Evolutionary conservation across 1,140 invertebrate species (phyloP), one percentile per base, ranked within the genome.

Genomic region (Drosophila carrolli): DNA sequence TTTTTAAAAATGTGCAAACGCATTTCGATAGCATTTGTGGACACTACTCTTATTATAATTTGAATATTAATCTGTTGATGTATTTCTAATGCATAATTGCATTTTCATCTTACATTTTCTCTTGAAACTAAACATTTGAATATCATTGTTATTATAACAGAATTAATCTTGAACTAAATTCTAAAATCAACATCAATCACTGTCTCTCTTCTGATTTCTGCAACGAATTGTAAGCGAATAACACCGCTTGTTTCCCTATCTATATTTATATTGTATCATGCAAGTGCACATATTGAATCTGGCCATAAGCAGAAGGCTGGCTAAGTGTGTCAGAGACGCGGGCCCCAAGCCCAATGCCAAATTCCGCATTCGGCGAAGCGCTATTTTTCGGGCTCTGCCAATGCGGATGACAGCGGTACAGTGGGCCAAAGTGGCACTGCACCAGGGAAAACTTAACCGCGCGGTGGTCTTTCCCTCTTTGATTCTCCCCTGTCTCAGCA

Each of bases 321-420:
- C 76, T 54, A 88, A 59, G 56, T 81, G 71, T 80, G 79, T 67
- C 84, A 83, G 73, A 70, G 72, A 48, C 59, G 70, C 59, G 73
- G 40, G 75, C 67, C 58, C 44, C 53, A 19, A 56, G 71, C 62
- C 58, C 54, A 56, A 77, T 88, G 83, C 84, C 84, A 88, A 88
- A 83, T 78, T 67, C 82, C 80, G 60, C 61, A 83, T 78, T 75
- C 78, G 80, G 60, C 51, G 57, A 63, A 70, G 82, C 62, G 50
- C 55, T 54, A 40, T 75, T 51, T 57, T 62, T 47, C 23, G 44
- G 35, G 56, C 56, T 55, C 67, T 75, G 74, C 53, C 70, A 67
- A 62, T 50, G 56, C 66, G 57, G 60, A 68, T 61, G 63, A 51
- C 48, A 51, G 29, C 48, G 27, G 13, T 48, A 51, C 72, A 62